Conservation (phyloP, 2,888 invertebrate species). For the Saturnia japonica region DNA sequence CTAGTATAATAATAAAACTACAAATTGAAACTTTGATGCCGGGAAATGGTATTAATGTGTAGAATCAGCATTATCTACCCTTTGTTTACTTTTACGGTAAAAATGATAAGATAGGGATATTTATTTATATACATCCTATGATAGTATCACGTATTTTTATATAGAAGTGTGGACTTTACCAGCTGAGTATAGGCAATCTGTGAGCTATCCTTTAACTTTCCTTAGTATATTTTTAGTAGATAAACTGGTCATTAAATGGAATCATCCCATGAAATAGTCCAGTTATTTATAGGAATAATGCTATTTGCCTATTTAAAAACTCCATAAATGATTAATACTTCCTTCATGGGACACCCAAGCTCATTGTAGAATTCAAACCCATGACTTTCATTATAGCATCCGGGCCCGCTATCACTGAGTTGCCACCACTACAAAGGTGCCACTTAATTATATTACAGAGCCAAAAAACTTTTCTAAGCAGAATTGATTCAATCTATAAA, state of each 20-base stretch:
- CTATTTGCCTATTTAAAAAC: neutral
- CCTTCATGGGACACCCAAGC: too few species aligned
- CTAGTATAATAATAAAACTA: too few species aligned
- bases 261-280: neutral
- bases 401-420: too few species aligned
- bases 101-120: constrained; percentile 2
- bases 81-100: constrained; percentile 8
- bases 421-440: too few species aligned
- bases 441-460: too few species aligned
- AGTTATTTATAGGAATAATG: neutral
- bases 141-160: neutral
- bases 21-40: neutral
- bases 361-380: too few species aligned
- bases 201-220: neutral
- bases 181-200: neutral
- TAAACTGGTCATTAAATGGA: neutral
- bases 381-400: too few species aligned
- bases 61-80: constrained; percentile 9
- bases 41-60: neutral
- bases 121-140: constrained; percentile 1
- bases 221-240: neutral
- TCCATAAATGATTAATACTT: neutral
- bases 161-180: neutral
- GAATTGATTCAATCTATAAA: too few species aligned
- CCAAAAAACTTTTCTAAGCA: too few species aligned